Percentiles rank a stretch among this genome's conserved stretches.
These are phyloP conservation scores for Empidonax traillii DNA, from an alignment of 2,113 vertebrate species.

Conservation along the genomic window DNA sequence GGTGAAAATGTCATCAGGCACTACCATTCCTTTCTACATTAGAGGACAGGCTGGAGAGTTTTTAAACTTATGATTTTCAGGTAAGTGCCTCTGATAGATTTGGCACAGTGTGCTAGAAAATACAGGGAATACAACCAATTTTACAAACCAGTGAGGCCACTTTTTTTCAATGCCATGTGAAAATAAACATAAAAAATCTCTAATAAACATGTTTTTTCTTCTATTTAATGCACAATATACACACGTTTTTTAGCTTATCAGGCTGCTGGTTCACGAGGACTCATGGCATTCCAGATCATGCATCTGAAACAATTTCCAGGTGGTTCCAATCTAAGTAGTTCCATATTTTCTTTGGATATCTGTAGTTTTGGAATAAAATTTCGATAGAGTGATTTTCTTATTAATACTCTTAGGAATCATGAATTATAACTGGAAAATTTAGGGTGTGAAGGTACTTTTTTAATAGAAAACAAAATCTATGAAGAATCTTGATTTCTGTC, in stretches of 20 bases:
- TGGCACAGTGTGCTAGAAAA: background rate
- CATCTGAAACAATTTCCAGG: background rate
- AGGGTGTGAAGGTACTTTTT: background rate
- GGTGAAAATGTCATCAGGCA: conserved; percentile 24
- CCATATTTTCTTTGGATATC: background rate
- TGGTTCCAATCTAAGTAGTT: background rate
- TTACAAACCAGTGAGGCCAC: background rate
- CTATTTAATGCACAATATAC: background rate
- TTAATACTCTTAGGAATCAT: background rate
- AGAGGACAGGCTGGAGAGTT: background rate
- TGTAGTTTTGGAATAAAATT: background rate
- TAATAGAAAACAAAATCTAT: background rate
- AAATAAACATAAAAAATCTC: background rate
- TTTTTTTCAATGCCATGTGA: background rate
- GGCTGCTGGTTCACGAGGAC: background rate
- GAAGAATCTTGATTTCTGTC: background rate
- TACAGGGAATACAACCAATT: background rate
- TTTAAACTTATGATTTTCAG: background rate
- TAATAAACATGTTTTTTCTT: background rate
- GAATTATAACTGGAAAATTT: background rate
- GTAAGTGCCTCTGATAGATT: background rate
- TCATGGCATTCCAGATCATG: background rate
- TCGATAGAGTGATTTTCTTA: background rate
- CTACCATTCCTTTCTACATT: background rate
- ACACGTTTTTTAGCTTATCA: background rate